Conservation (phyloP, 2,113 vertebrate species). For the Chaetura pelagica region DNA sequence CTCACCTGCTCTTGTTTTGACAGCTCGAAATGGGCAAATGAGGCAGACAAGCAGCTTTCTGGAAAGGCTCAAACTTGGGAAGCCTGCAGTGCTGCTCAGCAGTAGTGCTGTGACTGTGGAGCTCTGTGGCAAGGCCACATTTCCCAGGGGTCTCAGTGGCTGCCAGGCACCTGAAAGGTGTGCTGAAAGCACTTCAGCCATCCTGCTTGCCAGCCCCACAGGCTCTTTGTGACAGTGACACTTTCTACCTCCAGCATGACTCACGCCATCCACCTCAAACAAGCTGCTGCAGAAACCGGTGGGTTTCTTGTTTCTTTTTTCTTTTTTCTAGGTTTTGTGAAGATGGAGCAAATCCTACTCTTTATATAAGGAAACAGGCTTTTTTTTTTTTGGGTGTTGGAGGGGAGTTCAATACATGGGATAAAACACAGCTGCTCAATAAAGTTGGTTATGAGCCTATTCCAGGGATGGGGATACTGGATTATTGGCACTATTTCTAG, state of each 20-base stretch:
- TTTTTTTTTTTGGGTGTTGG: background rate
- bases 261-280: background rate
- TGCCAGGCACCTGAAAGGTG: background rate
- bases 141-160: background rate
- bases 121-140: background rate
- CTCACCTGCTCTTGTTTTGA: constrained; percentile 17
- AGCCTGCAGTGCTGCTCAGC: background rate
- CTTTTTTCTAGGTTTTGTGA: background rate
- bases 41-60: background rate
- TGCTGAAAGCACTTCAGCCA: background rate
- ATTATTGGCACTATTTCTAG: background rate
- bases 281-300: background rate
- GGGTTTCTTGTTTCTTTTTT: background rate
- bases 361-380: background rate
- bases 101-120: background rate
- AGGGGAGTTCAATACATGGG: background rate
- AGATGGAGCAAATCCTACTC: background rate
- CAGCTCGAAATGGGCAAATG: background rate
- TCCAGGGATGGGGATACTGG: background rate
- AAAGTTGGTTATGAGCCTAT: background rate
- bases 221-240: accelerated
- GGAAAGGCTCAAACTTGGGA: background rate
- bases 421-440: background rate
- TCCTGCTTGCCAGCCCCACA: background rate
- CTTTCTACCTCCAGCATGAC: background rate